Base-by-base conservation (phyloP, 1,140 invertebrate genomes). In the Hirudo medicinalis region DNA sequence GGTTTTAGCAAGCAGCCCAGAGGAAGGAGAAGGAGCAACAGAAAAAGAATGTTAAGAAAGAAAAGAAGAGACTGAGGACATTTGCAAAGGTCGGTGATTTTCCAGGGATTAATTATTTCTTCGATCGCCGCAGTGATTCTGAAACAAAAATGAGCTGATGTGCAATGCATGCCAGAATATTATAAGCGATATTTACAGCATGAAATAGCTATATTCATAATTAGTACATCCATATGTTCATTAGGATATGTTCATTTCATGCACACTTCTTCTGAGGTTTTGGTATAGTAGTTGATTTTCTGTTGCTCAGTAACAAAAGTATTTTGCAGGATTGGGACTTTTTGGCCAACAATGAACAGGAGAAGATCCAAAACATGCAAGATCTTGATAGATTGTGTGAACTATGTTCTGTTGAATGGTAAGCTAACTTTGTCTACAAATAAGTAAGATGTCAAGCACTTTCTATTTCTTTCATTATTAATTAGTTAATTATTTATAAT, bases 351-450 rank as follows among this genome's bases (percentile, higher is more conserved):
- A 86, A 86, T 77, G 87, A 90, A 32, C 84, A 87, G 40, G 89
- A 94, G 80, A 86, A 84, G 74, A 86, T 96, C 0, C 83, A 85
- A 66, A 87, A 94, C 77, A 91, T 97, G 88, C 88, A 91, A 67
- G 89, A 89, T 68, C 85, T 94, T 4, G 93, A 97, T 79, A 90
- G 90, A 82, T 86, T 97, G 40, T 93, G 91, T 80, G 91, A 94
- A 80, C 82, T 88, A 9, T 84, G 93, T 36, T 87, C 80, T 53
- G 71, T 85, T 2, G 74, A 71, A 32, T 78, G 76, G 79, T 81
- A 77, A 71, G 72, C 36, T 63, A 36, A 71, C 57, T 71, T 73
- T 75, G 60, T 69, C 2, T 36, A 36, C 6, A 36, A 2, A 36
- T 36, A 36, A 36, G 32, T 3, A 36, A 3, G 32, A 36, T 36